Evolutionary conservation across 1,140 invertebrate species (phyloP).

Genomic region (Drosophila truncata): DNA sequence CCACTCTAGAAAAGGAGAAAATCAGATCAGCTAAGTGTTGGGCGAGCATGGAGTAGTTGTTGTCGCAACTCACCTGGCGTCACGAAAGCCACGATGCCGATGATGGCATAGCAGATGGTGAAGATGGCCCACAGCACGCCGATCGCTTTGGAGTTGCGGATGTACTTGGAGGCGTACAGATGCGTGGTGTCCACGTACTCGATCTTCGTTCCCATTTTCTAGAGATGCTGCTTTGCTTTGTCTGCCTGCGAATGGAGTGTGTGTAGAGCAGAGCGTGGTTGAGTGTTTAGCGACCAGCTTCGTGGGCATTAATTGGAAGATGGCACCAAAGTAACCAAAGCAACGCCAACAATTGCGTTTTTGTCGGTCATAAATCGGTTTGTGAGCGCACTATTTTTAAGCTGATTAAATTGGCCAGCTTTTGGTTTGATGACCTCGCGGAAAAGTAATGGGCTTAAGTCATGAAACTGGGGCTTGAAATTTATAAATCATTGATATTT

Average conservation of each 20-base stretch:
- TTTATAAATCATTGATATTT: slow-evolving; percentile 13
- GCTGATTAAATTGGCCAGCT: slow-evolving; percentile 66
- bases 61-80: slow-evolving; percentile 89
- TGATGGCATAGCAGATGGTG: slow-evolving; percentile 98
- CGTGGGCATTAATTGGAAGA: slow-evolving; percentile 42
- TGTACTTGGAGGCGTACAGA: slow-evolving; percentile 96
- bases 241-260: slow-evolving; percentile 54
- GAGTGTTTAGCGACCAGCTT: slow-evolving; percentile 45
- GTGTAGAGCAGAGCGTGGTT: slow-evolving; percentile 37
- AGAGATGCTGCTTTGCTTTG: slow-evolving; percentile 23
- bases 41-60: neutral
- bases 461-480: slow-evolving; percentile 40
- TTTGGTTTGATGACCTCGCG: slow-evolving; percentile 72
- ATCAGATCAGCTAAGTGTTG: slow-evolving; percentile 9
- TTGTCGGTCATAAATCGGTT: slow-evolving; percentile 60
- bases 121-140: slow-evolving; percentile 98
- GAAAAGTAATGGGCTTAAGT: slow-evolving; percentile 24
- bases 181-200: slow-evolving; percentile 95
- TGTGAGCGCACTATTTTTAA: slow-evolving; percentile 47
- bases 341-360: slow-evolving; percentile 44
- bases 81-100: slow-evolving; percentile 96
- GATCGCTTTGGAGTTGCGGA: slow-evolving; percentile 97
- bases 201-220: slow-evolving; percentile 93
- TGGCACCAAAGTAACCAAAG: slow-evolving; percentile 37
- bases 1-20: slow-evolving; percentile 90